A percentile compares a stretch with the other conserved stretches of the same genome.
Conservation (phyloP, 2,888 invertebrate genomes). For the Adelognathus sp. region DNA sequence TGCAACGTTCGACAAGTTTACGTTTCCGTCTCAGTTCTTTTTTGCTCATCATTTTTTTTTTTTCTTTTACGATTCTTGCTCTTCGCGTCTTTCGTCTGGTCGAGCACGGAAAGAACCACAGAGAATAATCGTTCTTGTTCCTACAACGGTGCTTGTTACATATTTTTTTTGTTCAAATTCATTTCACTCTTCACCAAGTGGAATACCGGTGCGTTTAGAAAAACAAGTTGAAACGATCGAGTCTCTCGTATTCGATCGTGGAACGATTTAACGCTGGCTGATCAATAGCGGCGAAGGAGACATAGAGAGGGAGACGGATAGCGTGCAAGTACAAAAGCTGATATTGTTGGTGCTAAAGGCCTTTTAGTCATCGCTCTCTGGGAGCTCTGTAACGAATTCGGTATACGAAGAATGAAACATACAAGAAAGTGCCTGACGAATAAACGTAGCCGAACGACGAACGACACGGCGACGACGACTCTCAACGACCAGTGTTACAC, state of each 20-base stretch:
- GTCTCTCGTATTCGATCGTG: slow-evolving; percentile 23
- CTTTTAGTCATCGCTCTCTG: slow-evolving; percentile 35
- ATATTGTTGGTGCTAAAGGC: slow-evolving; percentile 45
- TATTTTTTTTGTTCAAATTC: not conserved
- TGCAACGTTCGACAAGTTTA: not conserved
- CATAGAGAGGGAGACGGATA: too few relatives aligned
- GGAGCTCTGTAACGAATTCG: slow-evolving; percentile 38
- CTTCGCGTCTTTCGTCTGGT: slow-evolving; percentile 19
- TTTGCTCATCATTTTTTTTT: not conserved
- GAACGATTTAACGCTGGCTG: slow-evolving; percentile 36
- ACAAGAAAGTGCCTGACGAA: slow-evolving; percentile 10
- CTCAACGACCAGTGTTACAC: not conserved
- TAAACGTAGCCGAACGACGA: slow-evolving; percentile 5
- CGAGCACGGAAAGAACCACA: slow-evolving; percentile 17
- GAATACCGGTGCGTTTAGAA: slow-evolving; percentile 13
- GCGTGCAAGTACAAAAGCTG: slow-evolving; percentile 41
- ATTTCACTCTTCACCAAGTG: not conserved
- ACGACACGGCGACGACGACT: slow-evolving; percentile 18
- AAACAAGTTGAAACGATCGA: slow-evolving; percentile 28
- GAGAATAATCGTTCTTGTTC: not conserved
- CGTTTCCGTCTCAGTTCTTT: not conserved
- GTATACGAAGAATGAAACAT: slow-evolving; percentile 21
- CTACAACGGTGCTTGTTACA: not conserved
- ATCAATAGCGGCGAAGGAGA: slow-evolving; percentile 19
- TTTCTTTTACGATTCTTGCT: not conserved